A percentile compares a stretch with the other conserved stretches of the same genome.
Conservation (phyloP, 2,888 invertebrate species). For the Microdon myrmicae region DNA sequence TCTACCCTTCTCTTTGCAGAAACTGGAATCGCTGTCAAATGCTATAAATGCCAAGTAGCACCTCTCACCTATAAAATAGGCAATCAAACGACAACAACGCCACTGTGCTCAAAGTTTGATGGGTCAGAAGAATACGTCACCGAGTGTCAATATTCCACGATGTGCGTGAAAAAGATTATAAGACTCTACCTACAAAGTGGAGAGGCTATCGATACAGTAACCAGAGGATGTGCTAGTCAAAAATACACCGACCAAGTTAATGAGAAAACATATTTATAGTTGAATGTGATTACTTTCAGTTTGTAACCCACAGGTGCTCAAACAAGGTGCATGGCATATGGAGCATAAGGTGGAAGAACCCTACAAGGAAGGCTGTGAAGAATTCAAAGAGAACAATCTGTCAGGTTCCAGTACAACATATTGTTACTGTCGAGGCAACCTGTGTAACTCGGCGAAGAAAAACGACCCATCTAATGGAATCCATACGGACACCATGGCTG, state of each 20-base stretch:
- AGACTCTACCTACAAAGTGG: conserved; percentile 75
- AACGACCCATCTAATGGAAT: conserved; percentile 67
- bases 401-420: conserved; percentile 66
- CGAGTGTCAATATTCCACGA: conserved; percentile 83
- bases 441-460: conserved; percentile 74
- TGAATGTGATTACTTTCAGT: neutral
- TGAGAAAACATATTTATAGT: neutral
- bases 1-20: conserved; percentile 55
- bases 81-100: conserved; percentile 70
- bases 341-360: conserved; percentile 76
- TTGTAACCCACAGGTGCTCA: conserved; percentile 68
- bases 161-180: conserved; percentile 82
- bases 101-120: conserved; percentile 81
- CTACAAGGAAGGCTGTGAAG: conserved; percentile 77
- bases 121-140: conserved; percentile 76
- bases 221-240: conserved; percentile 80
- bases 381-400: conserved; percentile 72
- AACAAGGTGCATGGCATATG: conserved; percentile 73
- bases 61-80: conserved; percentile 68
- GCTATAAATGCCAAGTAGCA: conserved; percentile 80
- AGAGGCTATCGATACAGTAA: conserved; percentile 61
- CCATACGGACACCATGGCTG: conserved; percentile 72
- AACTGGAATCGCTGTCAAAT: conserved; percentile 69
- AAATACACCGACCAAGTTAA: conserved; percentile 70
- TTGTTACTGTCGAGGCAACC: conserved; percentile 80